Evolutionary conservation across 2,888 invertebrate species (phyloP), one percentile per base, ranked within the genome.

Genomic region (Trachelus troglodyta): DNA sequence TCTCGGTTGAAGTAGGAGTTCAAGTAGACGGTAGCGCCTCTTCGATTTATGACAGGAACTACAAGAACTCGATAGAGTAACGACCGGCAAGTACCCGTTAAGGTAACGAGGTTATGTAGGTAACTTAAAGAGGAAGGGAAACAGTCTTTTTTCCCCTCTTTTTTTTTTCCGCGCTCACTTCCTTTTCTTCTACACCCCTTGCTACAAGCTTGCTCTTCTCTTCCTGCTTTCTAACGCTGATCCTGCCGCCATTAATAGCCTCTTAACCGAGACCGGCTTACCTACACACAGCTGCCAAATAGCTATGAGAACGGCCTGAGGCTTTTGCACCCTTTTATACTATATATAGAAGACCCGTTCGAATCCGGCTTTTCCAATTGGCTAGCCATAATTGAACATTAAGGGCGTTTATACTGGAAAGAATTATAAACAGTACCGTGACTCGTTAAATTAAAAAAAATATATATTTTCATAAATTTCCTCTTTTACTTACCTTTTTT

Each of bases 161-260:
- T 40, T 40, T 40, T 40, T 37, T 40, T 40, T 15, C 15, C 23
- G 9, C 56, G 1, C 9, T 56, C 56, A 56, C 23, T 56, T 56
- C 56, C 56, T 56, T 56, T 56, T 56, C 56, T 56, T 56, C 23
- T 56, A 56, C 9, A 33, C 71, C 31, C 71, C 71, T 23, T 71
- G 31, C 71, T 31, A 71, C 71, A 34, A 71, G 56, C 71, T 71
- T 33, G 71, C 12, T 31, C 71, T 56, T 56, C 71, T 34, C 71
- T 33, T 71, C 23, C 71, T 31, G 33, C 71, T 71, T 71, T 71
- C 33, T 23, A 23, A 12, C 15, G 34, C 71, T 71, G 71, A 34
- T 71, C 71, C 71, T 34, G 31, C 71, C 15, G 34, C 71, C 71
- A 34, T 71, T 71, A 71, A 71, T 71, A 71, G 71, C 71, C 71